These are phyloP conservation scores for Varroa destructor DNA, from an alignment of 1,140 invertebrate species.

Conservation along the genomic window DNA sequence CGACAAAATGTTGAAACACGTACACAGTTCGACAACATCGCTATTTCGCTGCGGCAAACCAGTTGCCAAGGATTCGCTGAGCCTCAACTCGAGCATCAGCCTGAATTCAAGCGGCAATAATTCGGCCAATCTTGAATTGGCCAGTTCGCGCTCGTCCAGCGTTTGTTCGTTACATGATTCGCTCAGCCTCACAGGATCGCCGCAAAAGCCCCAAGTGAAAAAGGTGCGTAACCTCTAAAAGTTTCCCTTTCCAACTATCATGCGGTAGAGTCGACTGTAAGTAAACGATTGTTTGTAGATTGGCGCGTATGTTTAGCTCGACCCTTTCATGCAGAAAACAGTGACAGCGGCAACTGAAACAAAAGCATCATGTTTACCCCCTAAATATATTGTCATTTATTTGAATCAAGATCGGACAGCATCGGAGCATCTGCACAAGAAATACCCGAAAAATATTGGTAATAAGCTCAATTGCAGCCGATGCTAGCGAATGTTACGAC, in stretches of 20 bases:
- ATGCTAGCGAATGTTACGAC: too few relatives aligned
- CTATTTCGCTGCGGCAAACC: constrained; percentile 17
- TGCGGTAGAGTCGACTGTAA: background rate
- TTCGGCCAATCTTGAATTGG: constrained; percentile 24
- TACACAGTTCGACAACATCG: constrained; percentile 18
- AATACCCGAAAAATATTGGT: too few relatives aligned
- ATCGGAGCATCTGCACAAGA: too few relatives aligned
- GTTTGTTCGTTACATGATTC: constrained; percentile 19
- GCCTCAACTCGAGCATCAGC: constrained; percentile 22
- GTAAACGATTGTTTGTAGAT: background rate
- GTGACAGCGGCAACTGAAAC: too few relatives aligned
- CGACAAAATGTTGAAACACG: constrained; percentile 17
- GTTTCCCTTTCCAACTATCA: background rate
- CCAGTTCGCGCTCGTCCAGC: constrained; percentile 21
- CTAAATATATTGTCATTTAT: background rate
- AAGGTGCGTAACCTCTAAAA: constrained; percentile 3
- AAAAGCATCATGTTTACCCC: background rate
- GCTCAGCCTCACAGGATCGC: constrained; percentile 25
- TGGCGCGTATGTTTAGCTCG: background rate
- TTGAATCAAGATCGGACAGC: background rate
- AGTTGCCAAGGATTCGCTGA: constrained; percentile 21
- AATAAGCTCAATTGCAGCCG: too few relatives aligned
- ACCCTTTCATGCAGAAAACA: too few relatives aligned
- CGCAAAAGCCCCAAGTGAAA: constrained; percentile 26
- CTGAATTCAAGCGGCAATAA: constrained; percentile 15